These are phyloP conservation scores for Megalonaias nervosa DNA, from an alignment of 1,140 invertebrate species.

Conservation along the genomic window DNA sequence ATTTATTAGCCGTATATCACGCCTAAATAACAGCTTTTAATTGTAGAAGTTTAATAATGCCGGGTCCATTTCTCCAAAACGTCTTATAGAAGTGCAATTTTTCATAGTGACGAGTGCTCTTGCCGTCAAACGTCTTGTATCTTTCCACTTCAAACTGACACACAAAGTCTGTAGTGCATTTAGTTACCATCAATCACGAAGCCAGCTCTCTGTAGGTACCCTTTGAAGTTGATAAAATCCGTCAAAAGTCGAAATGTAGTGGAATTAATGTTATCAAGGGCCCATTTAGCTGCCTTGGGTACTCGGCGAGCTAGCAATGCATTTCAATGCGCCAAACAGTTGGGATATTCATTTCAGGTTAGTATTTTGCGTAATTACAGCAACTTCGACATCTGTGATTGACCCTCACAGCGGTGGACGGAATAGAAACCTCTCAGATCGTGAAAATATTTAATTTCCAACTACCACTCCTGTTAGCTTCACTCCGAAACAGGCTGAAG, in stretches of 20 bases:
- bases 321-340: no score
- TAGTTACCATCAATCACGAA: constrained; percentile 36
- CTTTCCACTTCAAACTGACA: constrained; percentile 36
- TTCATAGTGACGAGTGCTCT: constrained; percentile 27
- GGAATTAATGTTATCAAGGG: constrained; percentile 32
- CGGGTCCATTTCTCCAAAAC: constrained; percentile 32
- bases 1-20: constrained; percentile 12
- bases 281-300: constrained; percentile 32
- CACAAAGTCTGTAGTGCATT: constrained; percentile 34
- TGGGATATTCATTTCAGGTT: no score
- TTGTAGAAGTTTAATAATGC: constrained; percentile 42
- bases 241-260: constrained; percentile 43
- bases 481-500: no score
- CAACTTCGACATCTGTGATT: no score
- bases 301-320: no score
- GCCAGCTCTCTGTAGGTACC: constrained; percentile 16
- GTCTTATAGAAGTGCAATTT: constrained; percentile 41
- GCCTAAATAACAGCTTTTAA: constrained; percentile 23
- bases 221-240: constrained; percentile 43
- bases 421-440: no score
- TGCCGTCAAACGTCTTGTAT: constrained; percentile 36
- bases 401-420: no score
- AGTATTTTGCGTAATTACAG: no score
- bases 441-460: no score
- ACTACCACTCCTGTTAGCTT: no score